These are phyloP conservation scores for Parauchenoglanis ngamensis DNA, from an alignment of 2,797 vertebrate species.

Conservation along the genomic window DNA sequence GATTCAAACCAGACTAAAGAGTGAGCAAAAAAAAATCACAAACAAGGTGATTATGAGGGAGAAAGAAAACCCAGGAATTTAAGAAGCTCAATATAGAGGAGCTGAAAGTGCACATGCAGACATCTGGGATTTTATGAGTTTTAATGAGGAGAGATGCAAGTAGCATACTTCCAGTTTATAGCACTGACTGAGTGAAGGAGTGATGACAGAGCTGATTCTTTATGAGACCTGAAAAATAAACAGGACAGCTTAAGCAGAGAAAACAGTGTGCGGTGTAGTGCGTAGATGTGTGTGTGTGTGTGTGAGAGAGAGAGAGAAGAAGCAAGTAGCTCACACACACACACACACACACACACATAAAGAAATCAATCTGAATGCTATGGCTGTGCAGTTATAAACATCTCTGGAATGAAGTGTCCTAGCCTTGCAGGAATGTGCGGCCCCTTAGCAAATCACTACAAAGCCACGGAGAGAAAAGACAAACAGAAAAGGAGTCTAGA, in stretches of 20 bases:
- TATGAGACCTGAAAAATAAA: conserved; percentile 45
- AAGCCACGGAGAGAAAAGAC: conserved; percentile 43
- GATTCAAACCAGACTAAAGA: background rate
- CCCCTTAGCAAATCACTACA: conserved; percentile 44
- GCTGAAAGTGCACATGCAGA: background rate
- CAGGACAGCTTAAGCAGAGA: conserved; percentile 4
- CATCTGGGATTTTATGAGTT: conserved; percentile 4
- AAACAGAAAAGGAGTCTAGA: conserved; percentile 33
- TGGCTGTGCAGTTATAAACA: conserved; percentile 42
- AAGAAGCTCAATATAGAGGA: background rate
- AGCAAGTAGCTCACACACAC: background rate
- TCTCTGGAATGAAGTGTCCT: conserved; percentile 43
- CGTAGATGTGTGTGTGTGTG: background rate
- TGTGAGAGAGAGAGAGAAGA: background rate
- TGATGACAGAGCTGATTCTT: conserved; percentile 10
- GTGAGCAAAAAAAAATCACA: background rate
- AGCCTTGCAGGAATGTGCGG: conserved; percentile 54
- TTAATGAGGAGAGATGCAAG: conserved; percentile 15
- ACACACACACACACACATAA: background rate
- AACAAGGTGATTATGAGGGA: background rate
- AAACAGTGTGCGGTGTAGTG: background rate
- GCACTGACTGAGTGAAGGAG: conserved; percentile 4
- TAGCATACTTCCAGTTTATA: conserved; percentile 16
- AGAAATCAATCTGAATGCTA: conserved; percentile 44
- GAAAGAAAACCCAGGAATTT: background rate